Evolutionary conservation across 2,888 invertebrate genomes (phyloP).

Genomic region (Muscina levida): DNA sequence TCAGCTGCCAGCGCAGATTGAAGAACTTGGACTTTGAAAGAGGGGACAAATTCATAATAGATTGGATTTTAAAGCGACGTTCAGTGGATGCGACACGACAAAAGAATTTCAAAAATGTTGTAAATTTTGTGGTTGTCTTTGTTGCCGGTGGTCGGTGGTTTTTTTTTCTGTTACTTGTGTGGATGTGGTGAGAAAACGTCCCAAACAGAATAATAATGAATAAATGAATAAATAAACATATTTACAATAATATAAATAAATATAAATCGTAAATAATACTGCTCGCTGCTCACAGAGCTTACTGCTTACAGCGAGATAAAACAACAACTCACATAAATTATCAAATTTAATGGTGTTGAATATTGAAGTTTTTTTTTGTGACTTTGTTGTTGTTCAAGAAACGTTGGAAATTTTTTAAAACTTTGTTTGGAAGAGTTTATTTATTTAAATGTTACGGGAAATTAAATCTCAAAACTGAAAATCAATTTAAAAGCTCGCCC

Average conservation of each 20-base stretch:
- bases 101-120: conserved; percentile 54
- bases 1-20: too few species aligned
- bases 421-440: too few species aligned
- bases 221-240: conserved; percentile 34
- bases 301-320: too few species aligned
- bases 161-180: conserved; percentile 7
- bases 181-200: conserved; percentile 36
- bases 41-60: too few species aligned
- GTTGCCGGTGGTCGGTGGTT: too few species aligned
- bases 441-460: background rate
- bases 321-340: conserved; percentile 25
- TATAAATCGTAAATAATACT: background rate
- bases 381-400: background rate
- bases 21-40: too few species aligned
- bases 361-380: too few species aligned
- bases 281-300: background rate
- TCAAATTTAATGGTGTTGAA: conserved; percentile 19
- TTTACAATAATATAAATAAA: conserved; percentile 1
- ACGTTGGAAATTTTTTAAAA: conserved; percentile 15
- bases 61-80: too few species aligned
- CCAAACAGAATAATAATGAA: conserved; percentile 27
- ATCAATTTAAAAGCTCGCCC: conserved; percentile 3
- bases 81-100: conserved; percentile 42
- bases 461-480: conserved; percentile 7
- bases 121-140: background rate